Conservation (phyloP, 1,140 invertebrate species). For the Phymorhynchus buccinoides region DNA sequence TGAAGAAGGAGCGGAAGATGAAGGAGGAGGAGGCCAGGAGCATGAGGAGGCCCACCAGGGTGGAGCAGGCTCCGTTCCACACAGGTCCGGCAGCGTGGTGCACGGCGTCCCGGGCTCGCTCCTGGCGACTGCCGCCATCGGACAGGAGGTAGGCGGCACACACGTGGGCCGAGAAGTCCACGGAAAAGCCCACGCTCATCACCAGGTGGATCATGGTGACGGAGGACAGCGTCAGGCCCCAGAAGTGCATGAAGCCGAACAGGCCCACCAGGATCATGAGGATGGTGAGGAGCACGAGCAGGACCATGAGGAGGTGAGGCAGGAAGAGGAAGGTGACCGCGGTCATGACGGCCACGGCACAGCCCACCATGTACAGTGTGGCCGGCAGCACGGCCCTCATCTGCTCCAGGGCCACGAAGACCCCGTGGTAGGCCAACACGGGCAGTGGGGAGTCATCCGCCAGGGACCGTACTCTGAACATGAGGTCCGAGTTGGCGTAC, state of each 20-base stretch:
- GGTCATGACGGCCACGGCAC: slow-evolving; percentile 95
- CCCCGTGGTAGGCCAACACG: slow-evolving; percentile 51
- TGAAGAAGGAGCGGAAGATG: slow-evolving; percentile 97
- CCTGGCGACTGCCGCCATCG: slow-evolving; percentile 67
- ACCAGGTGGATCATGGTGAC: slow-evolving; percentile 99
- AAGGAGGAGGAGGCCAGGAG: slow-evolving; percentile 92
- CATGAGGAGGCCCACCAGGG: slow-evolving; percentile 91
- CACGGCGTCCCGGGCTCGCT: slow-evolving; percentile 87
- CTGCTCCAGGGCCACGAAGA: slow-evolving; percentile 75
- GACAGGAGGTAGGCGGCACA: slow-evolving; percentile 96
- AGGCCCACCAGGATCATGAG: slow-evolving; percentile 95
- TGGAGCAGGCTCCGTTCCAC: slow-evolving; percentile 94
- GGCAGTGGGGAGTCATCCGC: slow-evolving; percentile 52
- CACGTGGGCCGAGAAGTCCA: slow-evolving; percentile 98
- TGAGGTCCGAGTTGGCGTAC: slow-evolving; percentile 50
- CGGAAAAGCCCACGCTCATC: slow-evolving; percentile 98
- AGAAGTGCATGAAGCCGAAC: slow-evolving; percentile 95
- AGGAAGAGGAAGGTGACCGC: slow-evolving; percentile 97
- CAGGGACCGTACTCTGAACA: slow-evolving; percentile 56
- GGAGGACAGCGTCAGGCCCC: slow-evolving; percentile 95
- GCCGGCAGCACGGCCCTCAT: slow-evolving; percentile 94
- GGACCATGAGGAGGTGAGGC: slow-evolving; percentile 91
- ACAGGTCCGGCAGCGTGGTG: slow-evolving; percentile 93
- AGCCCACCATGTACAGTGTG: slow-evolving; percentile 91
- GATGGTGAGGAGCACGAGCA: slow-evolving; percentile 96